Conservation (phyloP, 2,113 vertebrate genomes). For the Hucho hucho region DNA sequence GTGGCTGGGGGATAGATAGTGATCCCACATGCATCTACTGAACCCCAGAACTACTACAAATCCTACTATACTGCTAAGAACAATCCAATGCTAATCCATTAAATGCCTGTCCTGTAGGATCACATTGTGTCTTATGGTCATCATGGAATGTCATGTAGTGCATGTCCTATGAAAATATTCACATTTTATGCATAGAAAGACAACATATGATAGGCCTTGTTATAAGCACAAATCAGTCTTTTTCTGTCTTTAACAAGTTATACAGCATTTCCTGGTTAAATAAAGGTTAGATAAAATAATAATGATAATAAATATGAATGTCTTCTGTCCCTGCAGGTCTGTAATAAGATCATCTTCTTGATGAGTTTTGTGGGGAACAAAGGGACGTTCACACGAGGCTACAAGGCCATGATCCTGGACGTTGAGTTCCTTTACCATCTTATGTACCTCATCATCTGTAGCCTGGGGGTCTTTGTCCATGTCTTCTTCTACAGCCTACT, state of each 20-base stretch:
- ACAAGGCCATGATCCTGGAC: constrained; percentile 94
- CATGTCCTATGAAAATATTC: background rate
- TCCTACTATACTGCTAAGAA: no score
- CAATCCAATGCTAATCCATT: no score
- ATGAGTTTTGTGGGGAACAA: constrained; percentile 98
- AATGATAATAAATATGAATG: no score
- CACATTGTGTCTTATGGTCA: no score
- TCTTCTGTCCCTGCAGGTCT: constrained; percentile 77
- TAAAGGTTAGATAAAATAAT: no score
- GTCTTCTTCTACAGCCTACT: constrained; percentile 98
- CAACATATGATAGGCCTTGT: no score
- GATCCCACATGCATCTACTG: background rate
- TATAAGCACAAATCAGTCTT: no score
- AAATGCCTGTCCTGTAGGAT: background rate
- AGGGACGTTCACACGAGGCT: constrained; percentile 94
- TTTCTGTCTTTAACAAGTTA: no score
- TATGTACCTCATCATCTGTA: constrained; percentile 92
- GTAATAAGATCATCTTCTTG: constrained; percentile 97
- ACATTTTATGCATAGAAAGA: background rate
- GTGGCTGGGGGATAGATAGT: no score
- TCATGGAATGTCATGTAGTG: background rate
- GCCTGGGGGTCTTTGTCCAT: constrained; percentile 92
- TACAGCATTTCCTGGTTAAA: no score
- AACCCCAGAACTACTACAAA: background rate
- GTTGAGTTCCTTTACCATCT: constrained; percentile 97